A percentile compares a stretch with the other conserved stretches of the same genome.
phyloP scores from a whole-genome alignment of 2,797 vertebrate species.

The Eulemur coronatus region DNA sequence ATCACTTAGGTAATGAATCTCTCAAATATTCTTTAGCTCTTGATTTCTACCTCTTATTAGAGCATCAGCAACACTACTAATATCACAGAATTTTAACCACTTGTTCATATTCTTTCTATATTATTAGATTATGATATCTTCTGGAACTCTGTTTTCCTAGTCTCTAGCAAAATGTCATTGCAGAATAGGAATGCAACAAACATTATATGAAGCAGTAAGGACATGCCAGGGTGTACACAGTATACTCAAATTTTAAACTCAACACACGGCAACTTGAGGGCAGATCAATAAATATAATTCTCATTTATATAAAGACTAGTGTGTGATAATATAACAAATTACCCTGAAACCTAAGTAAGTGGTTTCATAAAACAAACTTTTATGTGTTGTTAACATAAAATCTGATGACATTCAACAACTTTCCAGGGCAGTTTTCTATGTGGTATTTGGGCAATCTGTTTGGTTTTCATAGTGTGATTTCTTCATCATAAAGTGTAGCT shows the following conservation, averaged over 20 bases:
- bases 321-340: slow-evolving; percentile 4
- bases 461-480: not conserved
- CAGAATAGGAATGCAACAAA: not conserved
- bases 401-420: not conserved
- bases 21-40: not conserved
- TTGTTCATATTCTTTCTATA: not conserved
- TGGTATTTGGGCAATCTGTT: not conserved
- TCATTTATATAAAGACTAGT: not conserved
- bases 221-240: not conserved
- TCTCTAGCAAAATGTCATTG: not conserved
- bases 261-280: not conserved
- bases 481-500: not conserved
- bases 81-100: not conserved
- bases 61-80: not conserved
- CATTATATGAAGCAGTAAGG: not conserved
- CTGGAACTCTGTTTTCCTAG: not conserved
- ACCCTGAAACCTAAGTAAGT: not conserved
- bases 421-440: not conserved
- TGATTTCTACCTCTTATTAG: not conserved
- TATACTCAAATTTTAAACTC: not conserved
- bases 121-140: not conserved
- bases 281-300: not conserved
- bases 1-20: not conserved
- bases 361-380: not conserved
- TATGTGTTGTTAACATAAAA: not conserved